Evolutionary conservation across 2,888 invertebrate species (phyloP).

Genomic region (Cryptocephalus moraei): DNA sequence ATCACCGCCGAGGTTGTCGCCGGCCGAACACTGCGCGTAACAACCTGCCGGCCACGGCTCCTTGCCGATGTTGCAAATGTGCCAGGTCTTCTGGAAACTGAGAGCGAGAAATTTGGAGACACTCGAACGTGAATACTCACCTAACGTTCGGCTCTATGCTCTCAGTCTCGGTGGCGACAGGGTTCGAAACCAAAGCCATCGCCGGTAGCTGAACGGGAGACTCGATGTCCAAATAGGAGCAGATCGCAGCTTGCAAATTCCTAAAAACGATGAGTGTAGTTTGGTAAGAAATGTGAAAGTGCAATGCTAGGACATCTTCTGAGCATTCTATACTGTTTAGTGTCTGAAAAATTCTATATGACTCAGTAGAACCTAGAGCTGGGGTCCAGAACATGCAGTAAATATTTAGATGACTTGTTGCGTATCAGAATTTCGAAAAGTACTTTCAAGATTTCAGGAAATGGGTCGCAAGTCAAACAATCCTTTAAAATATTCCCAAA

Average conservation of each 20-base stretch:
- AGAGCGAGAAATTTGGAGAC: constrained; percentile 5
- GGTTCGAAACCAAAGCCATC: constrained; percentile 65
- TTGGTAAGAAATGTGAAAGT: no score
- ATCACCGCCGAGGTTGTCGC: constrained; percentile 47
- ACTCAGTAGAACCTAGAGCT: no score
- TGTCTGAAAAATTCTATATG: no score
- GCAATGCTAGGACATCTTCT: no score
- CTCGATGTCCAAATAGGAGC: constrained; percentile 88
- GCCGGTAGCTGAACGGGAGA: constrained; percentile 62
- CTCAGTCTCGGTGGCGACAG: constrained; percentile 68
- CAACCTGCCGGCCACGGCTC: constrained; percentile 83
- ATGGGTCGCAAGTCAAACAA: no score
- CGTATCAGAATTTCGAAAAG: no score
- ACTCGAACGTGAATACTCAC: constrained; percentile 27
- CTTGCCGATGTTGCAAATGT: constrained; percentile 75
- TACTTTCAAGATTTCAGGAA: no score
- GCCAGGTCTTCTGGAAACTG: constrained; percentile 82
- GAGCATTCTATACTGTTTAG: no score
- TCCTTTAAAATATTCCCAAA: no score
- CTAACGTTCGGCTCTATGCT: constrained; percentile 57
- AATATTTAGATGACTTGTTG: no score
- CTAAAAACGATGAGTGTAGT: constrained; percentile 43
- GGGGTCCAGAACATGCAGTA: no score
- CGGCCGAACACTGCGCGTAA: constrained; percentile 58
- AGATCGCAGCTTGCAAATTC: constrained; percentile 94